These are phyloP conservation scores for Promerops cafer DNA, from an alignment of 2,113 vertebrate species.

Conservation along the genomic window DNA sequence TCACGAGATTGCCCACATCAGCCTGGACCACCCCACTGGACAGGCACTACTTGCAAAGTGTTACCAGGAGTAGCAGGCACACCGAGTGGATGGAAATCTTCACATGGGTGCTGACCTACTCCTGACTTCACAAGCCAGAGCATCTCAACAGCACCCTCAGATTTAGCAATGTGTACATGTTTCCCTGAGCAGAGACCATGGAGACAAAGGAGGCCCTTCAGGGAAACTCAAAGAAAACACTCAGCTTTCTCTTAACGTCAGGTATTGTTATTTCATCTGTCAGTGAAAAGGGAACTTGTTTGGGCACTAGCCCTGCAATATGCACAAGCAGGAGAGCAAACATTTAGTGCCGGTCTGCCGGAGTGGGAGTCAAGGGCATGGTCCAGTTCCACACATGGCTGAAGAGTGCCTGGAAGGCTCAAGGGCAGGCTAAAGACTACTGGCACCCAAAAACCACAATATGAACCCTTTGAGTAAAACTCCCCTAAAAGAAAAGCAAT, in stretches of 20 bases:
- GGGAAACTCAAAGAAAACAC: not conserved
- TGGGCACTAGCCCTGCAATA: not conserved
- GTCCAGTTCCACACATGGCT: not conserved
- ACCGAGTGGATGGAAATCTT: not conserved
- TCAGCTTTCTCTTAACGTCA: not conserved
- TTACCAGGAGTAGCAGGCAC: not conserved
- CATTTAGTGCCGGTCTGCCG: not conserved
- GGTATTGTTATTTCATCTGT: conserved; percentile 31
- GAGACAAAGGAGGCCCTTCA: conserved; percentile 12
- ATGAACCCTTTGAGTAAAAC: not conserved
- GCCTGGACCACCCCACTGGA: not conserved
- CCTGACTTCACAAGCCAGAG: not conserved
- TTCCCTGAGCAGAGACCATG: not conserved
- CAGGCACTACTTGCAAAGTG: not conserved
- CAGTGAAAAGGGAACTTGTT: conserved; percentile 10
- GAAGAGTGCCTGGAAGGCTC: not conserved
- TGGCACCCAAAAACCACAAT: not conserved
- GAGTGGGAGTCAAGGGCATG: not conserved
- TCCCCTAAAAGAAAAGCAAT: not conserved
- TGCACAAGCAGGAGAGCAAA: not conserved
- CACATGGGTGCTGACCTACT: not conserved
- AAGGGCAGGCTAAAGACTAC: not conserved
- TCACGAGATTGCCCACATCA: not conserved
- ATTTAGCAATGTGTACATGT: not conserved
- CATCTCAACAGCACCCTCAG: not conserved